phyloP scores from a whole-genome alignment of 2,797 vertebrate species.

The Odontamblyopus lacepedii region DNA sequence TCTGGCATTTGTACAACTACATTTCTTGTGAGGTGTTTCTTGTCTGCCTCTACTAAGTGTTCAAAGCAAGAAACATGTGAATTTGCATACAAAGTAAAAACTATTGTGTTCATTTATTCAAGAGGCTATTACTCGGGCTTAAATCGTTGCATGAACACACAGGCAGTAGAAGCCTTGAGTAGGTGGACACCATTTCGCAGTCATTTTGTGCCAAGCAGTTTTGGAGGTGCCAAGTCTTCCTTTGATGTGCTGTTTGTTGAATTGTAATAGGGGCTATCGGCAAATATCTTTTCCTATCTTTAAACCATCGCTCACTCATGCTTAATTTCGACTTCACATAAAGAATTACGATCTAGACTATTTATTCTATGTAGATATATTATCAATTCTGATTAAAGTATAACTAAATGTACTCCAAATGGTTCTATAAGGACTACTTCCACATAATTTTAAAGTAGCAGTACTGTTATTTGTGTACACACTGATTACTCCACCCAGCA shows the following conservation, averaged over 20 bases:
- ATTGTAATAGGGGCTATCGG: constrained; percentile 40
- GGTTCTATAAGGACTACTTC: no score
- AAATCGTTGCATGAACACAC: constrained; percentile 19
- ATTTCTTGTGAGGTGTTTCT: no score
- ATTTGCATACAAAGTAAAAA: neutral
- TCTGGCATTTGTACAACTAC: no score
- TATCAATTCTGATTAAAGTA: constrained; percentile 12
- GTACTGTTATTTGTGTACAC: no score
- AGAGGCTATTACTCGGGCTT: constrained; percentile 17
- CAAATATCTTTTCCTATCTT: constrained; percentile 40
- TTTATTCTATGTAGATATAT: neutral
- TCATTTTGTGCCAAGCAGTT: constrained; percentile 35
- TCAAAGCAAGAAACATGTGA: neutral
- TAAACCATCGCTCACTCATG: constrained; percentile 20
- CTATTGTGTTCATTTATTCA: neutral
- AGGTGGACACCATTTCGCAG: constrained; percentile 36
- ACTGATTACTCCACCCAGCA: no score
- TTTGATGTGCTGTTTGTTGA: constrained; percentile 37
- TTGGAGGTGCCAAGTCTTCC: constrained; percentile 34
- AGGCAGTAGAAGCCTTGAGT: constrained; percentile 32
- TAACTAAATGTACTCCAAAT: constrained; percentile 8
- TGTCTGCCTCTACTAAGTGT: no score
- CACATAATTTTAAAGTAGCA: neutral
- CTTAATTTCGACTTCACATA: constrained; percentile 18
- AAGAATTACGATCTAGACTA: neutral